Conservation (phyloP, 2,797 vertebrate species). For the Mastacembelus armatus region DNA sequence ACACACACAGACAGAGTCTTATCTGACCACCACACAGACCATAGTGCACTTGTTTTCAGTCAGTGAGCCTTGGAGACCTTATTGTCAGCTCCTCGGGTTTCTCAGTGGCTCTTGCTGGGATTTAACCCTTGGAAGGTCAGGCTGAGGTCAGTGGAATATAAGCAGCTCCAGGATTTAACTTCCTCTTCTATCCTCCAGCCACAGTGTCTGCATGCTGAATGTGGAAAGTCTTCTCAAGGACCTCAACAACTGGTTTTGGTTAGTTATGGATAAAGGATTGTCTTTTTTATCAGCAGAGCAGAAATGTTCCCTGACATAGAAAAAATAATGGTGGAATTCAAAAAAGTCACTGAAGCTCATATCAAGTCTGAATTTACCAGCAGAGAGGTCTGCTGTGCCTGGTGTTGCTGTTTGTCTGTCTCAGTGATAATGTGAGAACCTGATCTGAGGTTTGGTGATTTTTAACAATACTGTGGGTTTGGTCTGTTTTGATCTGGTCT, state of each 20-base stretch:
- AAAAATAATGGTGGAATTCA: neutral
- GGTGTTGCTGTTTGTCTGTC: neutral
- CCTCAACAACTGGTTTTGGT: neutral
- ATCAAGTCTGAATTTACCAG: neutral
- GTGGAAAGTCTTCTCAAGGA: slow-evolving; percentile 23
- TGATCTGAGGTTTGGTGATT: no score
- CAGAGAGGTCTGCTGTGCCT: neutral
- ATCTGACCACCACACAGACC: slow-evolving; percentile 40
- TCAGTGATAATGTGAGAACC: no score
- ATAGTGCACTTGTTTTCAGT: slow-evolving; percentile 40
- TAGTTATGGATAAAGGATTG: slow-evolving; percentile 4
- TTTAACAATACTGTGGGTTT: no score
- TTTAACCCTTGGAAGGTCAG: slow-evolving; percentile 62
- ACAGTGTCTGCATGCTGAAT: slow-evolving; percentile 1
- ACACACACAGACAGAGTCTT: slow-evolving; percentile 9
- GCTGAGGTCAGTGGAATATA: slow-evolving; percentile 69
- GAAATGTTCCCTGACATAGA: slow-evolving; percentile 2
- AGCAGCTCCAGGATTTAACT: slow-evolving; percentile 64
- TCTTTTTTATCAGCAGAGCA: slow-evolving; percentile 4
- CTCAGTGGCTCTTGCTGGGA: slow-evolving; percentile 49
- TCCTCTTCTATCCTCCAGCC: slow-evolving; percentile 34
- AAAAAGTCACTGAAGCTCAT: neutral
- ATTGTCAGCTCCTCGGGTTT: slow-evolving; percentile 54
- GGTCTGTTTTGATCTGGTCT: no score
- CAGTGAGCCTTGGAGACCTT: slow-evolving; percentile 37